phyloP scores from a whole-genome alignment of 2,888 invertebrate species.

The Ligdia adustata region DNA sequence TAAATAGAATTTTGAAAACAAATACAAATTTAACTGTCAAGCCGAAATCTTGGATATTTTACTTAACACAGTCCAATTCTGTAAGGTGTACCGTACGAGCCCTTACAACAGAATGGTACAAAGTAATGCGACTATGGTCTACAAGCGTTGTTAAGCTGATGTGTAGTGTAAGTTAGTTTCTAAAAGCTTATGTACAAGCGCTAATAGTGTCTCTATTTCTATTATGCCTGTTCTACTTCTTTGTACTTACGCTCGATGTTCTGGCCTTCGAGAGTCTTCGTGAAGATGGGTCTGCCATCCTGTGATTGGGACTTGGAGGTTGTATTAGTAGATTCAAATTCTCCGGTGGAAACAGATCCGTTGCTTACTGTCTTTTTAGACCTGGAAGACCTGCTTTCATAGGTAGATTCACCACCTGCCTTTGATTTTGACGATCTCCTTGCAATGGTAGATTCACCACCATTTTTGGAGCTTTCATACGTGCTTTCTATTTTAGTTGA shows the following conservation, averaged over 20 bases:
- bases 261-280: conserved; percentile 89
- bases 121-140: conserved; percentile 43
- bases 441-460: conserved; percentile 57
- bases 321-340: conserved; percentile 51
- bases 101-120: conserved; percentile 37
- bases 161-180: conserved; percentile 74
- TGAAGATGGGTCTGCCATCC: conserved; percentile 88
- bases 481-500: conserved; percentile 59
- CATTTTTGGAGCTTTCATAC: conserved; percentile 59
- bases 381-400: conserved; percentile 64
- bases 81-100: conserved; percentile 55
- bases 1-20: too few relatives aligned
- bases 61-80: conserved; percentile 13
- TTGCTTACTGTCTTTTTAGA: conserved; percentile 65
- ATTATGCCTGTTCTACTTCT: conserved; percentile 28
- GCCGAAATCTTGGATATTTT: too few relatives aligned
- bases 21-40: too few relatives aligned
- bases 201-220: conserved; percentile 65
- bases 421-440: conserved; percentile 67
- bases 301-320: conserved; percentile 61
- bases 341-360: conserved; percentile 58
- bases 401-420: conserved; percentile 56
- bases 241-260: conserved; percentile 91
- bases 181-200: conserved; percentile 81
- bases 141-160: conserved; percentile 70